Evolutionary conservation across 2,113 vertebrate species (phyloP), one percentile per base, ranked within the genome.

Genomic region (Cricetomys ansorgei): DNA sequence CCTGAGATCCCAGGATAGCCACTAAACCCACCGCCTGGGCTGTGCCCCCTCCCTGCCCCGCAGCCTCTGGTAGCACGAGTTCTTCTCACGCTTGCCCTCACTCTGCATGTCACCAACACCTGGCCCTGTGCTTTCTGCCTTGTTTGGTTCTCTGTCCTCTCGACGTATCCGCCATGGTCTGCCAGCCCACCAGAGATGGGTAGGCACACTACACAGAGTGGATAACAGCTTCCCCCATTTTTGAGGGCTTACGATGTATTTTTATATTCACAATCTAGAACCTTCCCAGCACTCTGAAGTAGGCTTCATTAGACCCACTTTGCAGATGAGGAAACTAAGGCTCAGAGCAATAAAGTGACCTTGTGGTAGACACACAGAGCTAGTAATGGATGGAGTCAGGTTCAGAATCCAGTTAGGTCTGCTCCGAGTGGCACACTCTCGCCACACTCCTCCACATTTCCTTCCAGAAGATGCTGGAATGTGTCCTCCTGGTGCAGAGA

Each of bases 101-200:
- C 85, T 85, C 72, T 98, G 98, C 98, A 99, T 98, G 98, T 92
- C 96, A 91, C 98, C 97, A 72, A 4, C 73, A 23, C 65, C 75
- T 64, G 50, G 0, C 3, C 21, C 87, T 2, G 0, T 73, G 98
- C 97, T 98, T 98, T 92, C 93, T 62, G 62, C 86, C 90, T 57
- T 7, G 40, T 93, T 45, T 8, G 23, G 29, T 88, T 94, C 75
- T 88, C 23, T 43, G 55, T 16, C 10, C 59, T 48, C 73, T 65
- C 7, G 67, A 72, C 65, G 40, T 23, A 1, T 7, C 84, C 45
- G 0, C 59, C 3, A 0, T 0, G 1, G 69, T 11, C 90, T 34
- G 0, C 21, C 77, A 17, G 85, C 84, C 84, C 73, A 13, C 34
- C 1, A 45, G 65, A 45, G 31, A 48, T 2, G 6, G 55, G 62